Conservation (phyloP, 2,113 vertebrate species). For the Festucalex cinctus region DNA sequence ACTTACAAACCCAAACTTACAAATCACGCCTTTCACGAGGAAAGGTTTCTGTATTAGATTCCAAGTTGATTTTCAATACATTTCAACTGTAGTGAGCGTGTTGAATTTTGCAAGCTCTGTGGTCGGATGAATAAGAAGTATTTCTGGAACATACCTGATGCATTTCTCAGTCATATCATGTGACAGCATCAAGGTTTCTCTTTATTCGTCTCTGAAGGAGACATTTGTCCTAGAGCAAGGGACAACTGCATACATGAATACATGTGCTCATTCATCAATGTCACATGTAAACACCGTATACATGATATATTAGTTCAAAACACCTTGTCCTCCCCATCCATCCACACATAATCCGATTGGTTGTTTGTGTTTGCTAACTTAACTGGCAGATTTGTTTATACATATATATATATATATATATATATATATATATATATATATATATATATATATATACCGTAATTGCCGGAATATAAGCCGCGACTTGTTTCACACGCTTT, state of each 20-base stretch:
- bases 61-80: slow-evolving; percentile 18
- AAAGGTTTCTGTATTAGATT: slow-evolving; percentile 1
- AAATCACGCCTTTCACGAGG: background rate
- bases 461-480: too few relatives aligned
- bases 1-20: slow-evolving; percentile 11
- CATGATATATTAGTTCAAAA: background rate
- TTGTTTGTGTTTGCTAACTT: background rate
- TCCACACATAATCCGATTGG: background rate
- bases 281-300: background rate
- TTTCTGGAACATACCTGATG: slow-evolving; percentile 7
- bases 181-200: background rate
- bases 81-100: slow-evolving; percentile 26
- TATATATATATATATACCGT: too few relatives aligned
- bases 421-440: too few relatives aligned
- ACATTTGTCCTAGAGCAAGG: background rate
- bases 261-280: background rate
- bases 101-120: background rate
- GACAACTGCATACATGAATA: background rate
- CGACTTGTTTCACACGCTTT: too few relatives aligned
- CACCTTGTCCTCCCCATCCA: background rate
- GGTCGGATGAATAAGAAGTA: slow-evolving; percentile 22
- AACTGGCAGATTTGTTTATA: too few relatives aligned
- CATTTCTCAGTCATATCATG: slow-evolving; percentile 15
- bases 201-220: background rate
- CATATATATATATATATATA: too few relatives aligned